Base-by-base conservation (phyloP, 1,140 invertebrate genomes). In the Eumeta japonica region DNA sequence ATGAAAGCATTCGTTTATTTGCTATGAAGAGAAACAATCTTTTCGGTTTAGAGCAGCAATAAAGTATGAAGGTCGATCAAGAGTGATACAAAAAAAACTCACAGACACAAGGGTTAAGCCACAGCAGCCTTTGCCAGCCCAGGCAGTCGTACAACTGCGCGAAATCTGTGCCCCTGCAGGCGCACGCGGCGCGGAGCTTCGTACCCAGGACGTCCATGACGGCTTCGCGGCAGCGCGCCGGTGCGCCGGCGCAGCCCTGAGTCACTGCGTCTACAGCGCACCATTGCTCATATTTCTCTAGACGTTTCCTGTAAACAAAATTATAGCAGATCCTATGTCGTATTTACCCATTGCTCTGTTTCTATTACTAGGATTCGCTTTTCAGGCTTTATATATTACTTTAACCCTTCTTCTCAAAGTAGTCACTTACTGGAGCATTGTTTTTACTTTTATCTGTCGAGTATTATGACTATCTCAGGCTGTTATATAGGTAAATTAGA, bases 41-140 rank as follows among this genome's bases (percentile, higher is more conserved):
- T n/a, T n/a, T n/a, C n/a, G n/a, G n/a, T n/a, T n/a, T n/a, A n/a
- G n/a, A n/a, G n/a, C n/a, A n/a, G n/a, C n/a, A n/a, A n/a, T n/a
- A n/a, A n/a, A n/a, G n/a, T n/a, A n/a, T n/a, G n/a, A n/a, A n/a
- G n/a, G n/a, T n/a, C n/a, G n/a, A n/a, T n/a, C n/a, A n/a, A n/a
- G n/a, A n/a, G n/a, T n/a, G n/a, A n/a, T n/a, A n/a, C n/a, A n/a
- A 13, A 39, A 27, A 32, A 18, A 19, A 79, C 88, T 85, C 71
- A 94, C 91, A 89, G 35, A 94, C 90, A 62, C 91, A 94, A 3
- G 90, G 88, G 61, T 94, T 94, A 32, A 92, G 83, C 90, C 90
- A 93, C 3, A 94, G 80, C n/a, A 93, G 79, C 29, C 90, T 67
- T 50, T 92, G 89, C 90, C 90, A 94, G 27, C 89, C 90, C 2